These are phyloP conservation scores for Sebastes diploproa DNA, from an alignment of 2,797 vertebrate species.

Conservation along the genomic window DNA sequence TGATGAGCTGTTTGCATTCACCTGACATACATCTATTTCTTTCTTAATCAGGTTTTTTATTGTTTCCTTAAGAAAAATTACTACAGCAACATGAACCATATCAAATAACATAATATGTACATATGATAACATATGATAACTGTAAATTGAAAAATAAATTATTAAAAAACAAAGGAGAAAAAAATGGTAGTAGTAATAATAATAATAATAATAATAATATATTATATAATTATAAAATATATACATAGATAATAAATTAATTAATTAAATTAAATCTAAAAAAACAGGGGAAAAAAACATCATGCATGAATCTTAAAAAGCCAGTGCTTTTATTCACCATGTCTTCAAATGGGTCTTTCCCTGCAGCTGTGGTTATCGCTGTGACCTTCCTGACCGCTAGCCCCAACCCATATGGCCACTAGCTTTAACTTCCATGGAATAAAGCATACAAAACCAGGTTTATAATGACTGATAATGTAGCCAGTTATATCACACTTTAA, in stretches of 20 bases:
- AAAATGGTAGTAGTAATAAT: too few species aligned
- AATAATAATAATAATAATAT: too few species aligned
- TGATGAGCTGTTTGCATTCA: background rate
- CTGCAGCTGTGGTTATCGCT: background rate
- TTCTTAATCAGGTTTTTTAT: too few species aligned
- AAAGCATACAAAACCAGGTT: background rate
- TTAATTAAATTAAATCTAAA: background rate
- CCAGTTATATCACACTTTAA: background rate
- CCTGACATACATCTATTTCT: background rate
- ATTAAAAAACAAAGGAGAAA: too few species aligned
- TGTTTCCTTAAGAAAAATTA: too few species aligned
- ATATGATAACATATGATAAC: too few species aligned
- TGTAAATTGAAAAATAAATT: too few species aligned
- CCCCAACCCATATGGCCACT: background rate
- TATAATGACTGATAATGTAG: background rate
- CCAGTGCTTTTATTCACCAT: background rate
- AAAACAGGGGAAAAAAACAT: background rate
- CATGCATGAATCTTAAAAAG: too few species aligned
- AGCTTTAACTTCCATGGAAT: background rate
- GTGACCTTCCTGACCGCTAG: background rate
- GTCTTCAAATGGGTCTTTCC: background rate
- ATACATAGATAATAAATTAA: too few species aligned
- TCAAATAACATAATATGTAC: too few species aligned
- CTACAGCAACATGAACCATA: rapidly evolving
- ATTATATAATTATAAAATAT: too few species aligned